These are phyloP conservation scores for Emydocephalus ijimae DNA, from an alignment of 2,113 vertebrate species.

Conservation along the genomic window DNA sequence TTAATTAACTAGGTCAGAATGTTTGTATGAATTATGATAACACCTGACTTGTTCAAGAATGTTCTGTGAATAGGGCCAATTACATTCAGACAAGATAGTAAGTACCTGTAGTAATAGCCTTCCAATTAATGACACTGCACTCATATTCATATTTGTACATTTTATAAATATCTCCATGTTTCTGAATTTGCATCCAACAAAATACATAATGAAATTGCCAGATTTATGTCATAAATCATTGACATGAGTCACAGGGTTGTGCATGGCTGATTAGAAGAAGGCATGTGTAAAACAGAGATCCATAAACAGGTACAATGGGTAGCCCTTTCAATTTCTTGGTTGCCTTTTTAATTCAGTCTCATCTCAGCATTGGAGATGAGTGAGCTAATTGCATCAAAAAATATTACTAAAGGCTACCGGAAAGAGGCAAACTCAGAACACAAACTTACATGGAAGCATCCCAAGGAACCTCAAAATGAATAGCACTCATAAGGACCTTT, in stretches of 20 bases:
- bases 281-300: not conserved
- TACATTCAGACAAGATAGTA: not conserved
- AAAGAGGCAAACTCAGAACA: not conserved
- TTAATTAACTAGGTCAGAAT: not conserved
- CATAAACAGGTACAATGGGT: not conserved
- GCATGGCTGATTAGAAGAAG: not conserved
- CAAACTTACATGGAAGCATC: not conserved
- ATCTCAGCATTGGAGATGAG: not conserved
- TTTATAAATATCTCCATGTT: not conserved
- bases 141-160: not conserved
- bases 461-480: not conserved
- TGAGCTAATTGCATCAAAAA: not conserved
- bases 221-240: not conserved
- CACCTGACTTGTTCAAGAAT: not conserved
- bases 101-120: not conserved
- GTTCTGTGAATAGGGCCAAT: not conserved
- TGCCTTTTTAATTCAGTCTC: not conserved
- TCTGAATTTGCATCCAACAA: not conserved
- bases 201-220: not conserved
- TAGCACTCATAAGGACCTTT: not conserved
- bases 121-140: not conserved
- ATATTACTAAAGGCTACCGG: not conserved
- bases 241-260: not conserved
- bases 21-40: not conserved
- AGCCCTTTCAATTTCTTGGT: not conserved